These are phyloP conservation scores for Triplophysa dalaica DNA, from an alignment of 2,113 vertebrate species.

Conservation along the genomic window DNA sequence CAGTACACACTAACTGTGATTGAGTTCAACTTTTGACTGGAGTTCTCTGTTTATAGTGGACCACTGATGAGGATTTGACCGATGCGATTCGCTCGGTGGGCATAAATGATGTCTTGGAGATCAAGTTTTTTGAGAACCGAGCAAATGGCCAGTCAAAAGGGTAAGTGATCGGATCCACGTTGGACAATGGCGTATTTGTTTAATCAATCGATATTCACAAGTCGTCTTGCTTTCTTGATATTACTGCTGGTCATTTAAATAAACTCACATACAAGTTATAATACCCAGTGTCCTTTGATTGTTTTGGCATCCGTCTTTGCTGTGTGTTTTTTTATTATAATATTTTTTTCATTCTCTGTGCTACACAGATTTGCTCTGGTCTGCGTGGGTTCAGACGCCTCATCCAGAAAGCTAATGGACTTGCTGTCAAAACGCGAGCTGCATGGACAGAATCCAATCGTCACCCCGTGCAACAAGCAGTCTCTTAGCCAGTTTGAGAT, in stretches of 20 bases:
- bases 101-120: constrained; percentile 96
- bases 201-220: background rate
- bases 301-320: background rate
- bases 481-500: constrained; percentile 99
- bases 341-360: background rate
- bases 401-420: constrained; percentile 96
- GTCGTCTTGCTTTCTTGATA: too few relatives aligned
- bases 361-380: constrained; percentile 90
- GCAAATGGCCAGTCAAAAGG: constrained; percentile 98
- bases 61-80: constrained; percentile 97
- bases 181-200: background rate
- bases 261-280: too few relatives aligned
- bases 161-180: constrained; percentile 69
- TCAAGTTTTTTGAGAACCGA: constrained; percentile 99
- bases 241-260: too few relatives aligned
- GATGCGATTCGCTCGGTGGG: constrained; percentile 95
- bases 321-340: background rate
- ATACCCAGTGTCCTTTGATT: background rate
- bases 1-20: background rate
- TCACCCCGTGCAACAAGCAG: constrained; percentile 98
- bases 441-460: constrained; percentile 96
- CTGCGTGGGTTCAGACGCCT: constrained; percentile 94
- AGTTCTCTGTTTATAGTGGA: constrained; percentile 82
- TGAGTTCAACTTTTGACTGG: background rate
- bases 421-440: constrained; percentile 94